Base-by-base conservation (phyloP, 2,888 invertebrate species). In the Lobophora halterata region DNA sequence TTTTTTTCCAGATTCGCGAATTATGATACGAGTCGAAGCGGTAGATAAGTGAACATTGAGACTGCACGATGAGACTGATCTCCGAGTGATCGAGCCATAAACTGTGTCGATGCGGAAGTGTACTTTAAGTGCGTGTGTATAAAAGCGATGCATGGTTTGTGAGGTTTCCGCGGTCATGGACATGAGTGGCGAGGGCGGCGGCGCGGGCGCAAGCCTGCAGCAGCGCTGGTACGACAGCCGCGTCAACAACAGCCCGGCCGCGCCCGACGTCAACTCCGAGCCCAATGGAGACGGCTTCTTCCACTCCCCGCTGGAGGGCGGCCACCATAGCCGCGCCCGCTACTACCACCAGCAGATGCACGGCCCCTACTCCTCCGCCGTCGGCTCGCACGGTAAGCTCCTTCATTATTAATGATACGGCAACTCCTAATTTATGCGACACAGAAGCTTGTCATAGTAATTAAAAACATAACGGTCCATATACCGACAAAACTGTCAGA, bases 331-430 rank as follows among this genome's bases (percentile, higher is more conserved):
- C 67, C 78, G 88, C 65, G 86, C 88, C 52, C 81, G 89, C 43
- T 89, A 89, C 77, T 89, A 89, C 79, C 89, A 89, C 59, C 88
- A 88, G 66, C 88, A 88, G 61, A 88, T 89, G 87, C 89, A 89
- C 70, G 82, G 82, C 57, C 88, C 89, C 53, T 89, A 88, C 68
- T 88, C 88, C 43, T 75, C 89, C 40, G 87, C 88, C 37, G 88
- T 89, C 62, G 72, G 83, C 49, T 87, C 88, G 47, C 89, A 89
- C 61, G 88, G 89, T 89, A 57, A 81, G 88, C 55, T 29, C 33
- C 42, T 25, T 38, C 34, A 37, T 46, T 39, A 29, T 46, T 49
- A 42, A 58, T 49, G 55, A 47, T 50, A 37, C 30, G 14, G 10
- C 23, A 14, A n/a, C 7, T 24, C 33, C 46, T 52, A 55, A 60